Percentiles rank a stretch among this genome's conserved stretches.
These are phyloP conservation scores for Onychomys torridus DNA, from an alignment of 2,797 vertebrate genomes.

Conservation along the genomic window DNA sequence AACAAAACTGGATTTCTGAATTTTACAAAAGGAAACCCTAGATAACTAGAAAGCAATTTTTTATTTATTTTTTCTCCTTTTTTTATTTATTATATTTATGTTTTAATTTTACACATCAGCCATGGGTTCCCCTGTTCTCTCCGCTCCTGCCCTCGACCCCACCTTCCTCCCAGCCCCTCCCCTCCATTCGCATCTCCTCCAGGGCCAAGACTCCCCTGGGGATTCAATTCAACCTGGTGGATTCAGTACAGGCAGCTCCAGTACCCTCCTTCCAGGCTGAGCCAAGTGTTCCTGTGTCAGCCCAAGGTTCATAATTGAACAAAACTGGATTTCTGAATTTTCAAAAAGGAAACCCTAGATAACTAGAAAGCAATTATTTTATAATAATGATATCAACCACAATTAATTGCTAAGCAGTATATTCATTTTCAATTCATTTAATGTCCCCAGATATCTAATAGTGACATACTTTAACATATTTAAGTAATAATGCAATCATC, in stretches of 20 bases:
- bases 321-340: neutral
- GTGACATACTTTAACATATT: neutral
- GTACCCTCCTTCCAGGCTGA: too few relatives aligned
- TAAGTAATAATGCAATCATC: neutral
- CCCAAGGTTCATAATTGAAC: neutral
- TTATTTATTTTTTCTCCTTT: too few relatives aligned
- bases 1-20: neutral
- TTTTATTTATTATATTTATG: too few relatives aligned
- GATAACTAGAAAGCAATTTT: neutral
- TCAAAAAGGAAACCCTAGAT: neutral
- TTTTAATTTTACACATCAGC: too few relatives aligned
- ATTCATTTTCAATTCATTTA: neutral
- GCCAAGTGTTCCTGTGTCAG: too few relatives aligned
- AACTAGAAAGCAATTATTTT: neutral
- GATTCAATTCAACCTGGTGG: too few relatives aligned
- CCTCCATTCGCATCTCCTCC: too few relatives aligned
- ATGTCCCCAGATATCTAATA: neutral
- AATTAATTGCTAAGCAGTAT: fast-evolving
- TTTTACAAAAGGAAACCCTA: neutral
- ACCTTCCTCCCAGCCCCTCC: too few relatives aligned
- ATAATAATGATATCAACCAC: neutral
- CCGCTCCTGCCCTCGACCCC: too few relatives aligned
- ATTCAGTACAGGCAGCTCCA: too few relatives aligned
- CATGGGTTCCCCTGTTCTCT: too few relatives aligned
- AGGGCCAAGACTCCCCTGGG: too few relatives aligned